Percentiles rank a stretch among this genome's conserved stretches.
Conservation (phyloP, 2,113 vertebrate genomes). For the Dasyurus viverrinus region DNA sequence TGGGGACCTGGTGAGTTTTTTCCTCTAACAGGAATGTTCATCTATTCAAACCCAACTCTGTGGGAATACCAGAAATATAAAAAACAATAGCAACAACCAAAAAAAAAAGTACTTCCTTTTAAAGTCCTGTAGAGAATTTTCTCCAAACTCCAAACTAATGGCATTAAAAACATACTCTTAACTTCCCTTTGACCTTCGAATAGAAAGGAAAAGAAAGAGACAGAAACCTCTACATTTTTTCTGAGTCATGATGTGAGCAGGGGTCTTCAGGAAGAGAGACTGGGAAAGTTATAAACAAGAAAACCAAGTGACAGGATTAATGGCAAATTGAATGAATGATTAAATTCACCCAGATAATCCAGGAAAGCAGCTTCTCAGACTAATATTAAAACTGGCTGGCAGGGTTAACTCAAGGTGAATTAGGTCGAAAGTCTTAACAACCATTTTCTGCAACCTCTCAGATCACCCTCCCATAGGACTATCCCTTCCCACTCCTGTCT, state of each 20-base stretch:
- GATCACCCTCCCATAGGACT: background rate
- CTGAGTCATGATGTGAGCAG: no score
- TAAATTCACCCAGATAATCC: rapidly evolving
- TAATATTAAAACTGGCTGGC: no score
- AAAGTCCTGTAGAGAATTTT: background rate
- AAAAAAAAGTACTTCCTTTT: background rate
- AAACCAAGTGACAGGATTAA: background rate
- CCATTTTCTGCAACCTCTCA: background rate
- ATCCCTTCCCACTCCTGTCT: background rate
- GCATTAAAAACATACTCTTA: background rate
- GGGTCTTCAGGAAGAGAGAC: background rate
- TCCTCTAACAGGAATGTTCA: conserved; percentile 26
- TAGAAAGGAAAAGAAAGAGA: background rate
- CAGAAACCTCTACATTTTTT: background rate
- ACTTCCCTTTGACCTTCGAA: background rate
- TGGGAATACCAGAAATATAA: background rate
- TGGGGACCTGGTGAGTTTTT: background rate
- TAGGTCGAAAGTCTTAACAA: background rate
- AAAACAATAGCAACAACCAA: background rate
- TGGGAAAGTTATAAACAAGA: background rate
- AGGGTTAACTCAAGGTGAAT: background rate
- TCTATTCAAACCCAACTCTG: conserved; percentile 10
- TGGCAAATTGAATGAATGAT: rapidly evolving
- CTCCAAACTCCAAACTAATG: background rate
- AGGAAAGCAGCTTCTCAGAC: background rate